Base-by-base conservation (phyloP, 1,140 invertebrate species). In the Papilio polytes region DNA sequence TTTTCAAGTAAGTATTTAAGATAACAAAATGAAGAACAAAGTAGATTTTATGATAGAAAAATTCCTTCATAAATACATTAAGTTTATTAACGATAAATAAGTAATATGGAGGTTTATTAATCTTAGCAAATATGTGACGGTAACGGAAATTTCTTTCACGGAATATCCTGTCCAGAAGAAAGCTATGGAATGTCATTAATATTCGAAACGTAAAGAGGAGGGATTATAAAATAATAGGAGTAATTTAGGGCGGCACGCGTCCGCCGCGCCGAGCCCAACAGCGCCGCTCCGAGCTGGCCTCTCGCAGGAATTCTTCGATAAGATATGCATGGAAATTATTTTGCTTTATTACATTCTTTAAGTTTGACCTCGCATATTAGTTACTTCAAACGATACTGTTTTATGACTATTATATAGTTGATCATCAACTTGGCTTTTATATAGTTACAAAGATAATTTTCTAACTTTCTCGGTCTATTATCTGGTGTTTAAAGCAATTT, bases 191-290 rank as follows among this genome's bases (percentile, higher is more conserved):
- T 94, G 92, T 91, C 84, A 94, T 95, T 94, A 95, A 95, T 95
- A 94, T 95, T 95, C 92, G 91, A 91, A 94, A 93, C 90, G 89
- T 93, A 93, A 94, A 88, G 90, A 90, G 91, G 91, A 92, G 92
- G 92, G 90, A 94, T 94, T 94, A 94, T 93, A 94, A 93, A 94
- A 94, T 94, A 94, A 94, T 94, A 94, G 93, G 88, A 94, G 92
- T 94, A 93, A 94, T 94, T 93, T 94, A 85, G 92, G 89, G 86
- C 86, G 91, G 92, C 89, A 91, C 88, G 89, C 88, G 89, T 84
- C 83, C 88, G 84, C 81, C 81, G 53, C 51, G 51, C 51, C 51
- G 51, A 15, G 51, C 53, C 53, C 15, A 18, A 18, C 46, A 10
- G 46, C 46, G 46, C 46, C 46, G 46, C 46, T 41, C 15, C 48